Conservation (phyloP, 1,140 invertebrate genomes). For the Diprion similis region DNA sequence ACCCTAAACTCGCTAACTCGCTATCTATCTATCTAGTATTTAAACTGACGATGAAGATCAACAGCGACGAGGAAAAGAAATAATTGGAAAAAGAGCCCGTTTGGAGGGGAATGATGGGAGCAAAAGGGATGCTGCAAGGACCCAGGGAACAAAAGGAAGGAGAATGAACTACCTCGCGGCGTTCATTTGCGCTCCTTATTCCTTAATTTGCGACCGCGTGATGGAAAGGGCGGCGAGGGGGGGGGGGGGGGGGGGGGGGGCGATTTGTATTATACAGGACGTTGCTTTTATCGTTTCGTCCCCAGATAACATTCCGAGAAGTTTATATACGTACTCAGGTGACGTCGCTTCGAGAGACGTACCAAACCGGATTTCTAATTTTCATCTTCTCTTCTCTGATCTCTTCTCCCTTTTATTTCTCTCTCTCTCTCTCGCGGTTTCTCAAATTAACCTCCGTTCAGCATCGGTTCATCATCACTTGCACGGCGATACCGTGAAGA, state of each 20-base stretch:
- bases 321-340: no score
- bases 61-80: neutral
- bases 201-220: no score
- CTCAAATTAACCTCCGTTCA: constrained; percentile 11
- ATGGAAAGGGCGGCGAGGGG: no score
- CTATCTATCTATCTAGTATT: constrained; percentile 4
- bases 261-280: no score
- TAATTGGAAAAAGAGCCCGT: neutral
- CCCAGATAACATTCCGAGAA: no score
- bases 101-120: neutral
- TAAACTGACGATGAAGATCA: neutral
- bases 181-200: no score
- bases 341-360: no score
- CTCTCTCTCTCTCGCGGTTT: constrained; percentile 3
- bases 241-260: no score
- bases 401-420: constrained; percentile 10
- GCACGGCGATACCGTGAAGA: neutral
- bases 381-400: constrained; percentile 10
- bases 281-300: no score
- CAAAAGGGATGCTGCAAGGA: neutral
- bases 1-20: neutral
- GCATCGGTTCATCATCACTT: constrained; percentile 14
- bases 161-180: constrained; percentile 1
- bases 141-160: constrained; percentile 19
- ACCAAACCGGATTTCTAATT: constrained; percentile 20